Conservation (phyloP, 2,797 vertebrate genomes). For the Sebastes hubbsi region DNA sequence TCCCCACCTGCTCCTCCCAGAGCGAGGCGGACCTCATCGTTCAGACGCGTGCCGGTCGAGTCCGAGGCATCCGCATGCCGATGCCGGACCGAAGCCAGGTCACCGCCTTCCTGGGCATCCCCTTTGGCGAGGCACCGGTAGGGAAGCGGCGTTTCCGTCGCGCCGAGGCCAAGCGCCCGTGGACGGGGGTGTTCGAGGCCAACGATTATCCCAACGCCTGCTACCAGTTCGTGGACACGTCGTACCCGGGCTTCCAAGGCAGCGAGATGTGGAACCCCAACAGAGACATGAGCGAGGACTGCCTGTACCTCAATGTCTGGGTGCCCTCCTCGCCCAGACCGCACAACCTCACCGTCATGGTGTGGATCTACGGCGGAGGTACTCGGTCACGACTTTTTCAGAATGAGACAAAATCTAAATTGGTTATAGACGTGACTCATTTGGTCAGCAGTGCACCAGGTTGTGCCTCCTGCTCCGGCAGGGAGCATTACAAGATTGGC, state of each 20-base stretch:
- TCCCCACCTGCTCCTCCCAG: conserved; percentile 71
- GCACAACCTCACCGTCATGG: conserved; percentile 87
- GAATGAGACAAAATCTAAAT: not conserved
- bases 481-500: not conserved
- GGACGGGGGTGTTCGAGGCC: conserved; percentile 84
- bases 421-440: not conserved
- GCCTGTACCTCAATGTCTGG: conserved; percentile 94
- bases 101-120: conserved; percentile 89
- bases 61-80: conserved; percentile 81
- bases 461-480: not conserved
- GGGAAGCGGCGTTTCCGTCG: conserved; percentile 87
- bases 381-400: conserved; percentile 32
- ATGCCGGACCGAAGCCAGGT: conserved; percentile 81
- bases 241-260: conserved; percentile 89
- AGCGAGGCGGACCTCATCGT: conserved; percentile 81
- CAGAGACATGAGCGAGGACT: conserved; percentile 91
- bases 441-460: not conserved
- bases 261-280: conserved; percentile 97
- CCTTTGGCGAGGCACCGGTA: conserved; percentile 88
- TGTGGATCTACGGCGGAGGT: conserved; percentile 96
- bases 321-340: conserved; percentile 84
- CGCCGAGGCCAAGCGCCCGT: conserved; percentile 84
- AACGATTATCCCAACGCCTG: conserved; percentile 85
- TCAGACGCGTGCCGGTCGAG: conserved; percentile 78
- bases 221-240: conserved; percentile 88